Evolutionary conservation across 2,797 vertebrate genomes (phyloP).

Genomic region (Urocyon cinereoargenteus): DNA sequence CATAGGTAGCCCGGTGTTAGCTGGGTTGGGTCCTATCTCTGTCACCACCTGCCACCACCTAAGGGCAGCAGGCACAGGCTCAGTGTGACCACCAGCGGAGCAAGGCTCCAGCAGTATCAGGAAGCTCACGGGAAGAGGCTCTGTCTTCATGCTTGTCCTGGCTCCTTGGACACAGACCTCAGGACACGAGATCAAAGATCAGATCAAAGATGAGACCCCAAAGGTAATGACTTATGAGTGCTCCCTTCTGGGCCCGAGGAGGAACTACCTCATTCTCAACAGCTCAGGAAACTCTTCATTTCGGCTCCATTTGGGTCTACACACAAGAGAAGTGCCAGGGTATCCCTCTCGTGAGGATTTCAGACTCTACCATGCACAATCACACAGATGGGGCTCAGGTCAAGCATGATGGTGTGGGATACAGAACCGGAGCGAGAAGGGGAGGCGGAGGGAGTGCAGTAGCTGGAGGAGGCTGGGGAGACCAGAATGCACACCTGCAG

Average conservation of each 20-base stretch:
- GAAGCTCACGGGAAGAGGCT: neutral
- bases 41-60: neutral
- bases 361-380: neutral
- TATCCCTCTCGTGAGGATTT: neutral
- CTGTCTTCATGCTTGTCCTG: too few species aligned
- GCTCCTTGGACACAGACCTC: neutral
- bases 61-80: neutral
- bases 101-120: neutral
- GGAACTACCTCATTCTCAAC: constrained; percentile 4
- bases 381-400: neutral
- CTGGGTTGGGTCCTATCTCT: neutral
- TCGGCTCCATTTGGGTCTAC: neutral
- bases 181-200: neutral
- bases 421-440: fast-evolving
- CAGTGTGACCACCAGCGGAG: neutral
- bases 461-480: neutral
- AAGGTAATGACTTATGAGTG: neutral
- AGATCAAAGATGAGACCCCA: neutral
- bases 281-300: neutral
- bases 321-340: neutral
- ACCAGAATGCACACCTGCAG: neutral
- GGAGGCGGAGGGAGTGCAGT: neutral
- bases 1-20: neutral
- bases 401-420: fast-evolving
- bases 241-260: neutral